These are phyloP conservation scores for Diploptera punctata DNA, from an alignment of 2,888 invertebrate genomes.

Conservation along the genomic window DNA sequence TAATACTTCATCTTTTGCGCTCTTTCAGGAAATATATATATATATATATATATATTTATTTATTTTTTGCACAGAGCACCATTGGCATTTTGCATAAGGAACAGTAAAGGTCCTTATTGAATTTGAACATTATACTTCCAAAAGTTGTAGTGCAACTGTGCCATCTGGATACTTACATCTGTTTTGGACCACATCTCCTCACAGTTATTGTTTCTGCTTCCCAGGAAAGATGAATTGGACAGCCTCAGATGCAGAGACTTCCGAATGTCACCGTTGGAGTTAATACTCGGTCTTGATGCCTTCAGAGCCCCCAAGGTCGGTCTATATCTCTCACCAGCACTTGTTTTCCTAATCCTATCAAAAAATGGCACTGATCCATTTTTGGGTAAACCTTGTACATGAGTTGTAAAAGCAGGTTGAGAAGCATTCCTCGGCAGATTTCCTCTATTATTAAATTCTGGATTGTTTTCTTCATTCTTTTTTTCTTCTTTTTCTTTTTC, in stretches of 20 bases:
- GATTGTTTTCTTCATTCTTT: conserved; percentile 29
- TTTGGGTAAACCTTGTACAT: conserved; percentile 72
- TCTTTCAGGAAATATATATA: no score
- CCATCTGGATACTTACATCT: conserved; percentile 51
- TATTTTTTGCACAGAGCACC: no score
- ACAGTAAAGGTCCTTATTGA: no score
- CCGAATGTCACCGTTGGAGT: conserved; percentile 77
- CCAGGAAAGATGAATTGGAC: conserved; percentile 64
- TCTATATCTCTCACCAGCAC: conserved; percentile 82
- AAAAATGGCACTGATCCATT: conserved; percentile 92
- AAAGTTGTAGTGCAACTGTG: no score
- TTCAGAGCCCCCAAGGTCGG: conserved; percentile 84
- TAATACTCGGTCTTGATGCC: conserved; percentile 78
- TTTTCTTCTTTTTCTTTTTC: conserved; percentile 41
- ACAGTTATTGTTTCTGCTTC: conserved; percentile 63
- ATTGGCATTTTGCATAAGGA: no score
- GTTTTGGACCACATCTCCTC: conserved; percentile 53
- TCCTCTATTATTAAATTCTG: conserved; percentile 53
- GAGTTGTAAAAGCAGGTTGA: conserved; percentile 83
- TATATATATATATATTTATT: no score
- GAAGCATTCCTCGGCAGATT: conserved; percentile 84
- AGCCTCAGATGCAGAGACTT: conserved; percentile 62
- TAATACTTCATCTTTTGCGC: no score
- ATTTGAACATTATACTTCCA: no score
- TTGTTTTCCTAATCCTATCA: conserved; percentile 84